A percentile compares a stretch with the other conserved stretches of the same genome.
phyloP scores from a whole-genome alignment of 2,797 vertebrate species.

The Melopsittacus undulatus region DNA sequence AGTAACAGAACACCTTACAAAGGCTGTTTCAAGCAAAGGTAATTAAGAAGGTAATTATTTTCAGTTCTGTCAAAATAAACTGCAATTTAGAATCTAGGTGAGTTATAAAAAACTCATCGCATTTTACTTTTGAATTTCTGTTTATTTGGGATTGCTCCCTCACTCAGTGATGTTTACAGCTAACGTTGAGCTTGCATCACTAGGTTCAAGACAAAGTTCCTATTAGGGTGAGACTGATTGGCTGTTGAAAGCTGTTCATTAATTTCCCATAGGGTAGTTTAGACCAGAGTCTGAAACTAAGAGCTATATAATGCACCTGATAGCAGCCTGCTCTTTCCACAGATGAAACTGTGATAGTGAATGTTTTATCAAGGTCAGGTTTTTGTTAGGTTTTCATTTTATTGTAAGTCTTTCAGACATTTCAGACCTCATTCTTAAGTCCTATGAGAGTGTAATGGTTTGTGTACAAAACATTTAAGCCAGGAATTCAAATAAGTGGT shows the following conservation, averaged over 20 bases:
- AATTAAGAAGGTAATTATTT: conserved; percentile 56
- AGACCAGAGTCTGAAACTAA: neutral
- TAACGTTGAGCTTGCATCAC: neutral
- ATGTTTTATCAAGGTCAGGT: neutral
- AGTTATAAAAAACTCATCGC: conserved; percentile 36
- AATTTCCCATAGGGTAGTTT: neutral
- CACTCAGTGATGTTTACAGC: neutral
- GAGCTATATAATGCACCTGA: neutral
- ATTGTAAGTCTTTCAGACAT: neutral
- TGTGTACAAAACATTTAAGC: neutral
- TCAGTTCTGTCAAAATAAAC: conserved; percentile 47
- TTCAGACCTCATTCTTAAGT: neutral
- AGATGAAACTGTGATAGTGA: neutral
- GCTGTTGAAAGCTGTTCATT: neutral
- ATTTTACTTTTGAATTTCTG: conserved; percentile 27
- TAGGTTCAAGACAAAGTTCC: neutral
- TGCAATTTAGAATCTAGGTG: conserved; percentile 21
- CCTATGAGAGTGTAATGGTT: neutral
- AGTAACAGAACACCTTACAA: neutral
- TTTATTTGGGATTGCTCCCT: neutral
- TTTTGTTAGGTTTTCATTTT: neutral
- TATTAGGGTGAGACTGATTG: neutral
- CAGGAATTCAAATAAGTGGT: neutral
- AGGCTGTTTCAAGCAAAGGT: neutral
- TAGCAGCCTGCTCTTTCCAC: neutral